Percentiles rank a stretch among this genome's conserved stretches.
Conservation (phyloP, 1,140 invertebrate species). For the Hermetia illucens region DNA sequence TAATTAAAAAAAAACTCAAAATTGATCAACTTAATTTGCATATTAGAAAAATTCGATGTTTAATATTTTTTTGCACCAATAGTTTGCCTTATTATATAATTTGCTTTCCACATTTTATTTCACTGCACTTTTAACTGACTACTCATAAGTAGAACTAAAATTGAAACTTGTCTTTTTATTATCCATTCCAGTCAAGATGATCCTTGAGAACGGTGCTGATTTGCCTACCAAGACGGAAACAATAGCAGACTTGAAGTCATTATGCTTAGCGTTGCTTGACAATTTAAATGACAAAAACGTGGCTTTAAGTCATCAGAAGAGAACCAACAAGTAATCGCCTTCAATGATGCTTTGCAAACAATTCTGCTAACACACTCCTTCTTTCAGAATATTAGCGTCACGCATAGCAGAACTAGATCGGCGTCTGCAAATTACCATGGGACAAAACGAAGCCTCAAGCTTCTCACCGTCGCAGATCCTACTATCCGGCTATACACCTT, state of each 20-base stretch:
- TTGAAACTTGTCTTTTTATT: slow-evolving; percentile 11
- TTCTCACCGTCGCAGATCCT: slow-evolving; percentile 39
- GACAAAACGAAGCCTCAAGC: slow-evolving; percentile 7
- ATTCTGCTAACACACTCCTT: slow-evolving; percentile 6
- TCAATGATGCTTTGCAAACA: slow-evolving; percentile 8
- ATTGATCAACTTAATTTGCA: too few relatives aligned
- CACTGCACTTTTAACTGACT: not conserved
- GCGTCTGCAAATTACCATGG: slow-evolving; percentile 27
- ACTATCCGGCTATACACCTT: slow-evolving; percentile 37
- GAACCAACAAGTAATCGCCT: slow-evolving; percentile 67
- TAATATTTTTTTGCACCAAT: too few relatives aligned
- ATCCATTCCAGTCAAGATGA: slow-evolving; percentile 42
- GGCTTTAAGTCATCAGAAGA: slow-evolving; percentile 66
- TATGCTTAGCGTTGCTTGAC: slow-evolving; percentile 64
- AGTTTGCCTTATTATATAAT: too few relatives aligned
- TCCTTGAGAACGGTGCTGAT: slow-evolving; percentile 45
- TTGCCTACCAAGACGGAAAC: slow-evolving; percentile 54
- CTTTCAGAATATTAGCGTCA: slow-evolving; percentile 38
- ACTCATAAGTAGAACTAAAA: not conserved
- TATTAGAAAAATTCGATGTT: too few relatives aligned
- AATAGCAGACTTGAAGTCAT: slow-evolving; percentile 54
- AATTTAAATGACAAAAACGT: slow-evolving; percentile 72
- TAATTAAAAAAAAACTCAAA: too few relatives aligned
- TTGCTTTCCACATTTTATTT: too few relatives aligned
- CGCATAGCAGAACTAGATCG: slow-evolving; percentile 42